Percentiles rank a stretch among this genome's conserved stretches.
Conservation (phyloP, 1,140 invertebrate genomes). For the Pogonognathellus flavescens region DNA sequence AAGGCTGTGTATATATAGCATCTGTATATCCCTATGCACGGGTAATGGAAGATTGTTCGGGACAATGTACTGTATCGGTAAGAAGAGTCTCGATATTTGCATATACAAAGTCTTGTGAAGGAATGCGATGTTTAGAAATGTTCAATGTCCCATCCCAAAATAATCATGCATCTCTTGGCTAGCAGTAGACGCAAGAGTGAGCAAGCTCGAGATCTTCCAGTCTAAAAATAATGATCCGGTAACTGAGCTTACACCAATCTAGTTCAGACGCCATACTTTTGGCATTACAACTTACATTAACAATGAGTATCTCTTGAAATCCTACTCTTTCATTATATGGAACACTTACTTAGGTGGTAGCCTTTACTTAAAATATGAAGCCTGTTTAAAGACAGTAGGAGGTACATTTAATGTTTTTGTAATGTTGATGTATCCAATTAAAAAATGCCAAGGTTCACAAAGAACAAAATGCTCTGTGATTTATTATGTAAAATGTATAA, state of each 20-base stretch:
- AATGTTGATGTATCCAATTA: too few relatives aligned
- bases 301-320: too few relatives aligned
- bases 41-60: neutral
- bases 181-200: neutral
- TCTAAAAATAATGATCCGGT: constrained; percentile 50
- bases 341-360: too few relatives aligned
- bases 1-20: neutral
- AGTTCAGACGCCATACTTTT: too few relatives aligned
- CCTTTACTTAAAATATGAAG: too few relatives aligned
- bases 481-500: too few relatives aligned
- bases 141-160: constrained; percentile 51
- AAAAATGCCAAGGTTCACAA: too few relatives aligned
- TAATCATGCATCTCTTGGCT: constrained; percentile 38
- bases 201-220: constrained; percentile 4
- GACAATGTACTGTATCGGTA: neutral
- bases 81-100: neutral
- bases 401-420: too few relatives aligned
- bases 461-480: too few relatives aligned
- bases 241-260: neutral
- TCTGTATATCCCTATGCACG: neutral
- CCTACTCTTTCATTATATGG: too few relatives aligned
- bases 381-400: too few relatives aligned
- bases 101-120: neutral
- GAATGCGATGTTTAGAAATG: constrained; percentile 33
- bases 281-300: too few relatives aligned